Base-by-base conservation (phyloP, 2,888 invertebrate species). In the Unio pictorum region DNA sequence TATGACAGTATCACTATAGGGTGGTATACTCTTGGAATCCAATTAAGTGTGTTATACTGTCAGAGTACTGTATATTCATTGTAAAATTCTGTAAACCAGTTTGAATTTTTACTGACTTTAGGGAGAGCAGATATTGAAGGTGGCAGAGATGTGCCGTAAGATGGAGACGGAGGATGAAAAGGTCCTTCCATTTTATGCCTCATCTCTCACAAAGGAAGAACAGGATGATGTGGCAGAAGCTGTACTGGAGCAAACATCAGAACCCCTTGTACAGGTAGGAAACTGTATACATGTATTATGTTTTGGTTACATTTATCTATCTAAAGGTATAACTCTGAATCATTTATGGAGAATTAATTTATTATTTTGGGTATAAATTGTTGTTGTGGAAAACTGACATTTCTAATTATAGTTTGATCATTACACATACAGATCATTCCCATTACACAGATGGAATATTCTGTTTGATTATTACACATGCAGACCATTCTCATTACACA, bases 101-200 rank as follows among this genome's bases (percentile, higher is more conserved):
- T 45, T 15, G 11, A 15, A 45, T 45, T 45, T 45, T 45, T 3
- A 15, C 15, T 45, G 15, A 67, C 55, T 54, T 4, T 74, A 89
- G 89, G 88, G 86, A 57, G 85, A 88, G 71, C 80, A 83, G 57
- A 87, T 90, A 23, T 70, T 90, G 69, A 85, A 86, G 68, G 76
- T 89, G 61, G 84, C 89, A 8, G 90, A 90, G 80, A 89, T 89
- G 87, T 89, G 90, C 75, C 80, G 90, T 11, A 89, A 88, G 65
- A 71, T 89, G 66, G 90, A 90, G 74, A 90, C 90, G 18, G 90
- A 90, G 71, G 89, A 90, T 70, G 90, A 90, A 80, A 90, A 90
- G 72, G 89, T 90, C 7, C 78, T 90, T 61, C 90, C 90, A 26
- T 90, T 90, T 77, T 90, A 89, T 73, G 86, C 86, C 4, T 83